Evolutionary conservation across 2,113 vertebrate genomes (phyloP), one percentile per base, ranked within the genome.

Genomic region (Phaethon lepturus): DNA sequence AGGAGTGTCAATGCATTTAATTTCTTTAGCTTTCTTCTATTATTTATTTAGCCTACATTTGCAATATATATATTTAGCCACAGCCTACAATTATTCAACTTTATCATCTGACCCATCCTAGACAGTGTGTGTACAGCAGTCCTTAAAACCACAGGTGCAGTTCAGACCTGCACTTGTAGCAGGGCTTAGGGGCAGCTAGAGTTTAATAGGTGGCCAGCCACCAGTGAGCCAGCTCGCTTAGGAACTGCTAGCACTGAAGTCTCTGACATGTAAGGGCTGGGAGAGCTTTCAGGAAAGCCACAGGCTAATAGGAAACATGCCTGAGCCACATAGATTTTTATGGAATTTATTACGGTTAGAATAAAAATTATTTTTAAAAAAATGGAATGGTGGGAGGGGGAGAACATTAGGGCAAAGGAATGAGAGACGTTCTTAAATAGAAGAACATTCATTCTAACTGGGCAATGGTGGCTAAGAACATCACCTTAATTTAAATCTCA

Each of bases 221-320:
- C 19, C 24, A 26, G 23, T 38, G 33, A 71, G 14, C 22, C 2
- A 0, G 0, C 29, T 24, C 31, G 5, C 11, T 25, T 24, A 17
- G 67, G 47, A 67, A 9, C n/a, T 35, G 38, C 38, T 35, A 9
- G 7, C 0, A 3, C 10, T 7, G n/a, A 45, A 49, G n/a, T 18
- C 50, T 69, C 45, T 33, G 58, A 44, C 7, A 2, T 2, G 4
- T 2, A 38, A 38, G 45, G 62, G 15, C n/a, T 22, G 33, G 33
- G 52, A 53, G 19, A 26, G 10, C 11, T 45, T 79, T 75, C 3
- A 3, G 56, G 29, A 52, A 38, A 42, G n/a, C 44, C 44, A 16
- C 22, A 47, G 66, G 33, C 50, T 52, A 5, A 33, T 4, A 22
- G 44, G 31, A 73, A 66, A 16, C 22, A 22, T 5, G 3, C 19